Evolutionary conservation across 2,888 invertebrate genomes (phyloP), one percentile per base, ranked within the genome.

Genomic region (Conistra vaccinii): DNA sequence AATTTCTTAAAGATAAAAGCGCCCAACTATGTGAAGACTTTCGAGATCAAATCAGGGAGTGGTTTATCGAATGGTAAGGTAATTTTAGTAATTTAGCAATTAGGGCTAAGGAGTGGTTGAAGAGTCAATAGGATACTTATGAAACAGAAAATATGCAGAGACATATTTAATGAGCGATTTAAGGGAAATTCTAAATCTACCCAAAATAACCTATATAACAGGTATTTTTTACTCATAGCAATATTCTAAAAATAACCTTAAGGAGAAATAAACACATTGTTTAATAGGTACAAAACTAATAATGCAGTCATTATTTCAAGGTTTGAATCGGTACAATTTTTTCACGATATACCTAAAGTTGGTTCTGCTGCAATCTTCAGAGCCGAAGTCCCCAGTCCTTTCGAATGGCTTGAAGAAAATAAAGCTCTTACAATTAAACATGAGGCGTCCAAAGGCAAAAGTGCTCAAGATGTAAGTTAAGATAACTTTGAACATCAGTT

Each of bases 31-130:
- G 83, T 35, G 95, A 94, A 73, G 92, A 94, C 69, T 91, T 90
- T 73, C 87, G 93, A 78, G 94, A 93, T 69, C 84, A 90, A 63
- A 89, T 94, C 7, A 91, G 94, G 76, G 84, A 89, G 62, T 95
- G 95, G 95, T 94, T 95, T 86, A 77, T 85, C n/a, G 89, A 89
- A 85, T 95, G 95, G 95, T 95, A 90, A 86, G 42, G 20, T 26
- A 60, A 10, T 42, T 45, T 55, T 39, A 51, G 3, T 42, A 17
- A 58, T 48, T 48, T 17, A 51, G n/a, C 6, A 3, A 26, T 51
- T 32, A 42, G 2, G 6, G 2, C 7, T 45, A 17, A 73, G 9
- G 1, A 29, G 2, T 10, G 0, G 7, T 12, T 29, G 17, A 32
- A 42, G 12, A 23, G 3, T 2, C 12, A 61, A n/a, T 35, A 60